Conservation (phyloP, 2,888 invertebrate species). For the Drosophila pseudotakahashii region DNA sequence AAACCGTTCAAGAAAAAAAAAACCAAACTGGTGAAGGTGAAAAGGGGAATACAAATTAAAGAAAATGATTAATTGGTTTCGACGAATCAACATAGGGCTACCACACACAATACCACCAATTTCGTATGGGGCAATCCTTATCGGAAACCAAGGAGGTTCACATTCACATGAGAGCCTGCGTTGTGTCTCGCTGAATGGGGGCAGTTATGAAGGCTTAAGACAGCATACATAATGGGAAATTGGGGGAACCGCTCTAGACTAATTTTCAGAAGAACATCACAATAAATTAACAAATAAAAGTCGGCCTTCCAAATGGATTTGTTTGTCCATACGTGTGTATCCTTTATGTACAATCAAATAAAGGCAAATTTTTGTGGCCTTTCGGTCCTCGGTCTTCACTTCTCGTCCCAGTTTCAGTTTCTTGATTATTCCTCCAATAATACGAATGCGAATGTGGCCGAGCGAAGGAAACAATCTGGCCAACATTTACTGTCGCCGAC, state of each 20-base stretch:
- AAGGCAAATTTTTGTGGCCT: slow-evolving; percentile 57
- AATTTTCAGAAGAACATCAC: slow-evolving; percentile 76
- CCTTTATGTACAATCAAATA: slow-evolving; percentile 58
- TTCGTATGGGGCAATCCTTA: not conserved
- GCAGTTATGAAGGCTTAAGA: slow-evolving; percentile 64
- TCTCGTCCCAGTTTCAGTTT: too few species aligned
- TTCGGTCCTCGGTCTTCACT: not conserved
- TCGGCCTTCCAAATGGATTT: slow-evolving; percentile 65
- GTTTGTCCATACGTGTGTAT: slow-evolving; percentile 49
- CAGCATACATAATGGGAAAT: slow-evolving; percentile 69
- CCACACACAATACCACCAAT: slow-evolving; percentile 19
- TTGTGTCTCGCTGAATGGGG: slow-evolving; percentile 20
- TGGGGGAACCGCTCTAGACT: slow-evolving; percentile 65
- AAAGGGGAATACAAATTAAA: slow-evolving; percentile 27
- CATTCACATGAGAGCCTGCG: not conserved
- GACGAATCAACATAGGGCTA: slow-evolving; percentile 54
- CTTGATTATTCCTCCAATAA: slow-evolving; percentile 57
- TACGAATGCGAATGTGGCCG: slow-evolving; percentile 25
- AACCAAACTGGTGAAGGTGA: not conserved
- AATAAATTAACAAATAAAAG: slow-evolving; percentile 79
- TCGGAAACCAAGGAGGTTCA: not conserved
- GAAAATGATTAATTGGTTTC: slow-evolving; percentile 63
- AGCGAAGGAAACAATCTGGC: slow-evolving; percentile 17
- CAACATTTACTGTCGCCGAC: slow-evolving; percentile 52
- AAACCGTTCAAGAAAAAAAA: slow-evolving; percentile 15